Evolutionary conservation across 2,888 invertebrate species (phyloP).

Genomic region (Acanthosoma haemorrhoidale): DNA sequence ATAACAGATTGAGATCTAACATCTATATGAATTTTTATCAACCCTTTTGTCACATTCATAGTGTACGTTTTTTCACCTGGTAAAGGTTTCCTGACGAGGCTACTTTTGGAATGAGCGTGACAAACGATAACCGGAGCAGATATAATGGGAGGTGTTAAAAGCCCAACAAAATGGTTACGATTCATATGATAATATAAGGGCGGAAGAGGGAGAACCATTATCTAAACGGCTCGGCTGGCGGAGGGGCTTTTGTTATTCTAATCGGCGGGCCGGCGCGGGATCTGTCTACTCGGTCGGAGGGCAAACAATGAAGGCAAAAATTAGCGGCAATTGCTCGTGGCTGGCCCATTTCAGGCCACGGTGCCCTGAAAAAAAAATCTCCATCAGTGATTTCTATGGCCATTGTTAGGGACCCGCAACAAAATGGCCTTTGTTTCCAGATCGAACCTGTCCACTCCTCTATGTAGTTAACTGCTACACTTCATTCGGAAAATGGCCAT

Average conservation of each 20-base stretch:
- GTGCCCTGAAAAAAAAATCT: slow-evolving; percentile 1
- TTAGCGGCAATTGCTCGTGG: slow-evolving; percentile 14
- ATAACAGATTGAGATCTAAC: too few relatives aligned
- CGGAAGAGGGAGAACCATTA: slow-evolving; percentile 9
- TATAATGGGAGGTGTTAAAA: slow-evolving; percentile 20
- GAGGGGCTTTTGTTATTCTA: slow-evolving; percentile 27
- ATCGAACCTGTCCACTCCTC: neutral
- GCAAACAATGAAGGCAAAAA: slow-evolving; percentile 29
- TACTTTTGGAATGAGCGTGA: neutral
- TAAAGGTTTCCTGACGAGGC: neutral
- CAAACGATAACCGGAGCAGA: neutral
- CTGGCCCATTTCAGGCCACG: neutral
- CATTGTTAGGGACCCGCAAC: neutral
- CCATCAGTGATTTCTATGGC: slow-evolving; percentile 14
- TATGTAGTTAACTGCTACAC: slow-evolving; percentile 8
- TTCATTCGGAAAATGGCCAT: slow-evolving; percentile 4
- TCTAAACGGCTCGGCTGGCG: neutral
- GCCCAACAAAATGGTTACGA: slow-evolving; percentile 29
- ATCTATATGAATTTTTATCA: too few relatives aligned
- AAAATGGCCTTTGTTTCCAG: slow-evolving; percentile 2
- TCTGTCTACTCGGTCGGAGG: neutral
- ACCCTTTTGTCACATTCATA: too few relatives aligned
- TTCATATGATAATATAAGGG: slow-evolving; percentile 27
- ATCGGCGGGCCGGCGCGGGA: slow-evolving; percentile 1
- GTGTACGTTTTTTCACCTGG: too few relatives aligned